Percentiles rank a stretch among this genome's conserved stretches.
phyloP scores from a whole-genome alignment of 1,140 invertebrate species.

The Homalodisca vitripennis region DNA sequence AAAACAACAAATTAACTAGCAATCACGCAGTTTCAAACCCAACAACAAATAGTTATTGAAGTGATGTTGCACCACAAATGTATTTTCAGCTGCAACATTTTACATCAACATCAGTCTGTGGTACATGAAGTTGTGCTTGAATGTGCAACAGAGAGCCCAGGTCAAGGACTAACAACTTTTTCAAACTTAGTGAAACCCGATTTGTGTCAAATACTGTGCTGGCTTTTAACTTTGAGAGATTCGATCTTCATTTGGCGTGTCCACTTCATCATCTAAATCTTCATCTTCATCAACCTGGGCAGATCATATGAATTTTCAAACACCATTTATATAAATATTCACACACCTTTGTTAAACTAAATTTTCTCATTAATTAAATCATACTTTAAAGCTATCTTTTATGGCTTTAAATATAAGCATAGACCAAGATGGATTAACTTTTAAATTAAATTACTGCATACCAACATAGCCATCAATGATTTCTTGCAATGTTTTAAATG shows the following conservation, averaged over 20 bases:
- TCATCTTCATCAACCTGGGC: slow-evolving; percentile 26
- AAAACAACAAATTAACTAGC: no score
- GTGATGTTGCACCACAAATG: no score
- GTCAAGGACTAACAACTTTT: no score
- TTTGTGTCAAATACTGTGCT: background rate
- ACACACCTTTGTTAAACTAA: background rate
- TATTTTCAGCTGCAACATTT: no score
- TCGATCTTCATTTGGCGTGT: slow-evolving; percentile 12
- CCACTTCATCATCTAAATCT: slow-evolving; percentile 18
- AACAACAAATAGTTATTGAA: no score
- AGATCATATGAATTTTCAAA: background rate
- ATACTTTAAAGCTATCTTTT: no score
- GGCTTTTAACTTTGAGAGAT: slow-evolving; percentile 14
- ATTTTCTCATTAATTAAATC: no score
- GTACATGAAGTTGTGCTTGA: no score
- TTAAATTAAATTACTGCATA: background rate
- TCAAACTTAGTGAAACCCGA: background rate
- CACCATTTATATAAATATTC: background rate
- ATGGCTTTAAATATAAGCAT: background rate
- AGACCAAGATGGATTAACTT: background rate
- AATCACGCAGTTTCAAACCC: no score
- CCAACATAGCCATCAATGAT: background rate
- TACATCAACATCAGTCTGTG: no score
- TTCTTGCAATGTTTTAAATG: background rate
- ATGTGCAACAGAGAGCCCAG: no score